Base-by-base conservation (phyloP, 2,888 invertebrate species). In the Mythimna ferrago region DNA sequence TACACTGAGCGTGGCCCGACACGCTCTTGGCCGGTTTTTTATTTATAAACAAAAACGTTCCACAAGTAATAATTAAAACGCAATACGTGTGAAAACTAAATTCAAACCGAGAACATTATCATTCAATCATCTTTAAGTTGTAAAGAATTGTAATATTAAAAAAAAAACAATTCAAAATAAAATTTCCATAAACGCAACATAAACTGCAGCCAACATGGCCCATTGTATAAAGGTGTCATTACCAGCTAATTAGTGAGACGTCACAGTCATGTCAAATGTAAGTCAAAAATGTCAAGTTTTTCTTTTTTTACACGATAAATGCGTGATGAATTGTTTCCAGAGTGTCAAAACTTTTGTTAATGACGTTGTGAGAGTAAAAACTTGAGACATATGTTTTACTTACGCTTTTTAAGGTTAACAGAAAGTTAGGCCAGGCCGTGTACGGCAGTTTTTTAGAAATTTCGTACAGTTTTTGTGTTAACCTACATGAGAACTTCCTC, bases 191-290 rank as follows among this genome's bases (percentile, higher is more conserved):
- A 51, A 68, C 48, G 9, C 41, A 66, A 54, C 6, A 10, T 10
- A 56, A 72, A 65, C 35, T 67, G 56, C 32, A 44, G 1, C 53
- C 70, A 67, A 38, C 58, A 32, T 56, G 32, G 53, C 5, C 58
- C 74, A 83, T 74, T 68, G 41, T 71, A 58, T 79, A 63, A 66
- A 79, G 70, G 73, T 83, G 74, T 83, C 83, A 83, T 81, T 81
- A 81, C 61, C 70, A 62, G 62, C 44, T 79, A 73, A 86, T 84
- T 83, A 86, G 78, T 85, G 57, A 83, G 72, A 76, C 70, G 68
- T 76, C 66, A 73, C n/a, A 26, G 26, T 26, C 26, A 68, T 83
- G 83, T 80, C 74, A 83, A 71, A 73, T 81, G 60, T 69, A 68
- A 73, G 78, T 76, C 74, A 81, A 66, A 81, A 84, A 66, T 71